Evolutionary conservation across 2,113 vertebrate species (phyloP).

Genomic region (Candoia aspera): DNA sequence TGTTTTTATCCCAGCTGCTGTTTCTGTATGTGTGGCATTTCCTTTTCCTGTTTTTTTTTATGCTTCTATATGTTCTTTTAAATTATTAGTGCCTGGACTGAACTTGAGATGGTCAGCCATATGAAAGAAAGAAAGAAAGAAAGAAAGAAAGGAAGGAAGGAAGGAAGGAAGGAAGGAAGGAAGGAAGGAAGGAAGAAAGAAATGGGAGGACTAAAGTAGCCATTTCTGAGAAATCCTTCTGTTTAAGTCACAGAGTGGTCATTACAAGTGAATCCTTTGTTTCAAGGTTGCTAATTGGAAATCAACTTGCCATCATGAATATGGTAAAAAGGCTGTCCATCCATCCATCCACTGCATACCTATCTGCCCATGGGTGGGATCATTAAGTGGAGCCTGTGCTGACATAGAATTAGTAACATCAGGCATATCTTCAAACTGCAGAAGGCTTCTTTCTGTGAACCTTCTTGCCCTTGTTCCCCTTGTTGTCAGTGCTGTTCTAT

Average conservation of each 20-base stretch:
- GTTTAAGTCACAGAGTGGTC: background rate
- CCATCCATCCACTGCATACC: background rate
- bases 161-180: no score
- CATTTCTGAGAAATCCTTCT: conserved; percentile 1
- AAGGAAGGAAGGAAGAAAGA: no score
- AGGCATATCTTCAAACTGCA: background rate
- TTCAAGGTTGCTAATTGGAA: background rate
- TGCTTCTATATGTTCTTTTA: background rate
- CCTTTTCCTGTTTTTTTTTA: background rate
- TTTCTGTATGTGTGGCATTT: background rate
- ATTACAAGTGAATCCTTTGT: background rate
- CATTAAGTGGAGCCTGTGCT: background rate
- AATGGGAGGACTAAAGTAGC: background rate
- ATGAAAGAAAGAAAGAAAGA: no score
- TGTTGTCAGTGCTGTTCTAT: background rate
- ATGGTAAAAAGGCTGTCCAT: background rate
- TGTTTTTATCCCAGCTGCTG: background rate
- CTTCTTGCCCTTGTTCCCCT: background rate
- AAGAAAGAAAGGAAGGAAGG: no score
- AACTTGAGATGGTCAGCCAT: no score
- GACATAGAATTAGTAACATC: background rate
- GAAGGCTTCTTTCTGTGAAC: no score
- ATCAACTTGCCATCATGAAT: background rate
- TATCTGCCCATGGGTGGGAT: background rate
- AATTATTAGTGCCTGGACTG: background rate